Evolutionary conservation across 35 echinoderm and acorn worm species (phyloP), one percentile per base, ranked within the genome.

Genomic region (Apostichopus japonicus): DNA sequence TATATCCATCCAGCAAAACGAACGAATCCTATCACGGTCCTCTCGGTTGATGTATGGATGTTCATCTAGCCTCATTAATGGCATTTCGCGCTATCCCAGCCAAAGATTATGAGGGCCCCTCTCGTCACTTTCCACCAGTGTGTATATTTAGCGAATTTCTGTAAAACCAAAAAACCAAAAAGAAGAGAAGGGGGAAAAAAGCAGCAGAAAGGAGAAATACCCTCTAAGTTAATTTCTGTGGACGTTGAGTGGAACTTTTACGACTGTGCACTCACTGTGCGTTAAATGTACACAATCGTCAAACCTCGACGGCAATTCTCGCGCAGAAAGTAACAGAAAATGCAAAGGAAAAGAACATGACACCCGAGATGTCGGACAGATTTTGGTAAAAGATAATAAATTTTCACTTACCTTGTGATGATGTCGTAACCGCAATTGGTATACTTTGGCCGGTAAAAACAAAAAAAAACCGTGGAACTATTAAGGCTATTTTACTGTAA

Each of bases 1-100:
- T 44, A 44, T 44, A 44, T 44, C 33, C 33, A 44, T 44, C 33
- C 33, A 44, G 33, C 33, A 44, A 44, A 44, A 44, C 33, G 33
- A 44, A 44, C 33, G 33, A 44, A 56, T 16, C 79, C 79, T 54
- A 17, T n/a, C n/a, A 15, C 25, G 79, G 54, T 83, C 79, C 44
- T 10, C 54, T 83, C 9, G 8, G 52, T 16, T 83, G 79, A 83
- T 83, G 79, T 44, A 83, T 83, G 79, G 79, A 52, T 55, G 33
- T 83, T 15, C 54, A 83, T 55, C 79, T 33, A n/a, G 79, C n/a
- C n/a, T 83, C 79, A 83, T 83, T 83, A 83, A 83, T 54, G 44
- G 63, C 63, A 67, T 67, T 67, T 19, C 63, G 11, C 63, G 11
- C 63, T 11, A 67, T 67, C 63, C 63, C 11, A 67, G 19, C 63